Conservation (phyloP, 2,888 invertebrate genomes). For the Anagyrus pseudococci region DNA sequence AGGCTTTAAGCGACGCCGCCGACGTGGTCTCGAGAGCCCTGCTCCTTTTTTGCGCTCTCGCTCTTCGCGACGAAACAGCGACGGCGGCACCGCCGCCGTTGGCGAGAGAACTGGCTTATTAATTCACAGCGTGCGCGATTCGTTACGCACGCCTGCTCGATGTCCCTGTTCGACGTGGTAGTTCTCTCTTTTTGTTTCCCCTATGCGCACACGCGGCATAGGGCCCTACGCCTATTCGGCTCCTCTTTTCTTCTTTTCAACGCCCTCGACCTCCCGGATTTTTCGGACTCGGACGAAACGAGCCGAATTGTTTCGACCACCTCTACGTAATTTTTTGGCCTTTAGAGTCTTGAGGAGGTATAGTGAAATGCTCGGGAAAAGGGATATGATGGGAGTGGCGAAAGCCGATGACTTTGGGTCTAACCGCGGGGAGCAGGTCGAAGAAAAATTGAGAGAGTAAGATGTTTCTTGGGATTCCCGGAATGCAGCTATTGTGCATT, state of each 20-base stretch:
- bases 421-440: background rate
- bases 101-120: conserved; percentile 51
- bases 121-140: conserved; percentile 52
- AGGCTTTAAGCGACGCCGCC: background rate
- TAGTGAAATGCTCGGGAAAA: background rate
- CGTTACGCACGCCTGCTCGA: conserved; percentile 21
- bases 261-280: background rate
- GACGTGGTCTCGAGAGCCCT: background rate
- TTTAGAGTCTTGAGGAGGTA: background rate
- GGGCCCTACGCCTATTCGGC: too few relatives aligned
- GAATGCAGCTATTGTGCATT: background rate
- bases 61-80: too few relatives aligned
- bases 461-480: conserved; percentile 3
- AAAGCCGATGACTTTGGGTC: conserved; percentile 20
- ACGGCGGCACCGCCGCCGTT: too few relatives aligned
- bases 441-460: conserved; percentile 8
- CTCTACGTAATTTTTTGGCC: conserved; percentile 18
- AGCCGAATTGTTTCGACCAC: conserved; percentile 6
- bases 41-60: background rate
- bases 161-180: too few relatives aligned
- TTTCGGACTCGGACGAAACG: background rate
- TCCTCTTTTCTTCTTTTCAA: background rate
- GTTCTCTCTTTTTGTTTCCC: too few relatives aligned
- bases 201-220: background rate
- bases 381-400: conserved; percentile 10